Evolutionary conservation across 1,140 invertebrate genomes (phyloP).

Genomic region (Drosophila mauritiana): DNA sequence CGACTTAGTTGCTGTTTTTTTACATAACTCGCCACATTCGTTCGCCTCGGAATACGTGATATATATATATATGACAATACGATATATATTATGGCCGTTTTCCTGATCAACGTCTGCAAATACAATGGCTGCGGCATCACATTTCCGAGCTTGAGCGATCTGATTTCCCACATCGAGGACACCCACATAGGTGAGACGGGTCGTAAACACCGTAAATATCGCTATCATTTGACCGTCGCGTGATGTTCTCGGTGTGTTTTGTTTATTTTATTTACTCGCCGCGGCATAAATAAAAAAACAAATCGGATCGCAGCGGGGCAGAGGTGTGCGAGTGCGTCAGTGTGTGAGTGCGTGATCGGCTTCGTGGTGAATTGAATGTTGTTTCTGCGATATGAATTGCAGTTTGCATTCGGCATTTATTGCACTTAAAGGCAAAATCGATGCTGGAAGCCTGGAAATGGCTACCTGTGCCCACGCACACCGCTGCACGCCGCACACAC

Average conservation of each 20-base stretch:
- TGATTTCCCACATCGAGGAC: constrained; percentile 94
- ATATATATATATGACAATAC: constrained; percentile 32
- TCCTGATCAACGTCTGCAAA: constrained; percentile 94
- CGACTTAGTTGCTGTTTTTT: constrained; percentile 13
- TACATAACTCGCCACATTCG: constrained; percentile 75
- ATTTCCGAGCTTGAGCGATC: constrained; percentile 91
- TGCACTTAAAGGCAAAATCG: constrained; percentile 47
- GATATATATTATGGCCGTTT: constrained; percentile 89
- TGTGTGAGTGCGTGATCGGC: constrained; percentile 15
- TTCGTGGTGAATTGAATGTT: constrained; percentile 56
- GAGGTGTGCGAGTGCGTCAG: constrained; percentile 10
- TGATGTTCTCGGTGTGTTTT: constrained; percentile 72
- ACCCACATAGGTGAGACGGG: constrained; percentile 90
- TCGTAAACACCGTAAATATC: constrained; percentile 3
- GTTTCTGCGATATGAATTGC: constrained; percentile 52
- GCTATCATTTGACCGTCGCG: constrained; percentile 70
- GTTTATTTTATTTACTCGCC: constrained; percentile 75
- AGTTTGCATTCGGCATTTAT: constrained; percentile 27
- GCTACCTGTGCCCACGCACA: constrained; percentile 47
- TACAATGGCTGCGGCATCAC: constrained; percentile 93
- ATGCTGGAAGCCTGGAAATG: constrained; percentile 38
- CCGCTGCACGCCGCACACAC: constrained; percentile 12
- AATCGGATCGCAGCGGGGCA: background rate
- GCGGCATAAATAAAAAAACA: constrained; percentile 34
- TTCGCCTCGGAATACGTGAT: constrained; percentile 74